Conservation (phyloP, 2,888 invertebrate species). For the Eupithecia dodoneata region DNA sequence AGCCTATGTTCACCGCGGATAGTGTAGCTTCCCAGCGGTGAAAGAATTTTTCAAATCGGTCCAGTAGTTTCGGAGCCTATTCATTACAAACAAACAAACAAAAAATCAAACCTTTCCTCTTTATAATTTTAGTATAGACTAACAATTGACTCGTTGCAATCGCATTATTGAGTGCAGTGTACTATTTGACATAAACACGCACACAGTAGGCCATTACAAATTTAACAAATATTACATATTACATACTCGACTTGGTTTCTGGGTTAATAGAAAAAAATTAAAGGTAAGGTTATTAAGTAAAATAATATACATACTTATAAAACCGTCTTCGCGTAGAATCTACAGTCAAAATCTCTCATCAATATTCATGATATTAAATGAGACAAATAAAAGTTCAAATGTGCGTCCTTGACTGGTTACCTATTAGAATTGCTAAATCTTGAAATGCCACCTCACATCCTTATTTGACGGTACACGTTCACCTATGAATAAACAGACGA, state of each 20-base stretch:
- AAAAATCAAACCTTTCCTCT: no score
- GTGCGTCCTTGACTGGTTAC: slow-evolving; percentile 55
- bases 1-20: no score
- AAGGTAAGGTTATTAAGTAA: neutral
- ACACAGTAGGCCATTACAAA: neutral
- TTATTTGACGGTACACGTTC: slow-evolving; percentile 30
- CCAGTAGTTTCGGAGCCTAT: no score
- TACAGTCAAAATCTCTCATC: slow-evolving; percentile 3
- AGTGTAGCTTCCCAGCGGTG: no score
- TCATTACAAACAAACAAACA: no score
- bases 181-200: neutral
- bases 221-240: neutral
- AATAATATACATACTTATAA: neutral
- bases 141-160: neutral
- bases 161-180: neutral
- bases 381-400: slow-evolving; percentile 40
- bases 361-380: slow-evolving; percentile 40
- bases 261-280: neutral
- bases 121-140: no score
- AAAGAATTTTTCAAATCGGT: no score
- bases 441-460: slow-evolving; percentile 54
- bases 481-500: slow-evolving; percentile 7
- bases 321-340: neutral
- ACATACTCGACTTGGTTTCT: neutral
- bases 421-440: slow-evolving; percentile 57